These are phyloP conservation scores for Caerostris darwini DNA, from an alignment of 1,140 invertebrate genomes.

Conservation along the genomic window DNA sequence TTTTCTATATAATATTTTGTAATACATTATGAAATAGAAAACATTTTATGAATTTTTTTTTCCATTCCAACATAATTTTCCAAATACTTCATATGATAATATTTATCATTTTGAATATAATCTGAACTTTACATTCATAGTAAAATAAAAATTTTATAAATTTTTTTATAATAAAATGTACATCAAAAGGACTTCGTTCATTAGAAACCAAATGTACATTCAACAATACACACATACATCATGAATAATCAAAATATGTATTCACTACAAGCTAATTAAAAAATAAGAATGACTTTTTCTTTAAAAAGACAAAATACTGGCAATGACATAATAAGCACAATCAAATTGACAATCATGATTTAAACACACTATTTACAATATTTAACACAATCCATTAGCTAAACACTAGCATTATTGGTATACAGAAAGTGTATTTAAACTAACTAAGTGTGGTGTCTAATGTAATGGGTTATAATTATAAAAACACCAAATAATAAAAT, in stretches of 20 bases:
- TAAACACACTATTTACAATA: not conserved
- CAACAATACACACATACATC: not conserved
- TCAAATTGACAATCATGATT: not conserved
- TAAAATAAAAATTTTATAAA: not conserved
- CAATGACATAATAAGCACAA: constrained; percentile 9
- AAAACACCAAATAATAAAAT: no score
- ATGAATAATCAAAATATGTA: not conserved
- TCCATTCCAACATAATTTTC: no score
- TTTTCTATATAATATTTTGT: no score
- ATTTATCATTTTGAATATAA: no score
- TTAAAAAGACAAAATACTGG: constrained; percentile 33
- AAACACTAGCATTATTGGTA: not conserved
- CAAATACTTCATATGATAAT: no score
- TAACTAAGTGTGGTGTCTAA: not conserved
- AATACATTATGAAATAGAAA: no score
- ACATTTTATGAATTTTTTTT: no score
- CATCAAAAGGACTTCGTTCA: not conserved
- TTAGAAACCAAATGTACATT: not conserved
- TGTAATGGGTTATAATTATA: no score
- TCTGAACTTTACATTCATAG: no score
- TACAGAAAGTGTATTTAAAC: not conserved
- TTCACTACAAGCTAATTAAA: not conserved
- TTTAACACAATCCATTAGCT: not conserved
- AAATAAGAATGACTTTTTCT: not conserved
- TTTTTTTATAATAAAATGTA: not conserved